Conservation (phyloP, 92 coral and sea anemone genomes). For the Actinernus sp. region DNA sequence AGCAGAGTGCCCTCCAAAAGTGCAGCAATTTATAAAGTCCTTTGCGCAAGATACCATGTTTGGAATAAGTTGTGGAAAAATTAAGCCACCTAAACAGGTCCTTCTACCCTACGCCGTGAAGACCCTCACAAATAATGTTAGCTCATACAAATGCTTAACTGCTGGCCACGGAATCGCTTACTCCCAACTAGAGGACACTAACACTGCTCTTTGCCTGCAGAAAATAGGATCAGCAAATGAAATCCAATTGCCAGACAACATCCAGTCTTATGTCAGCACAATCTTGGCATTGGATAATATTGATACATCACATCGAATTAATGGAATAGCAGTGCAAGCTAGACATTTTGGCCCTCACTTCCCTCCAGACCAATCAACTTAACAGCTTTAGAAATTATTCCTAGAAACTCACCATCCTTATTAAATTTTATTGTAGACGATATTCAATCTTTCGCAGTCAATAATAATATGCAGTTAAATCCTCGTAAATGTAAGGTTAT, state of each 20-base stretch:
- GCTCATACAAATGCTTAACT: conserved; percentile 17
- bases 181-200: conserved; percentile 40
- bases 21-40: conserved; percentile 22
- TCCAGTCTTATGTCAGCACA: conserved; percentile 18
- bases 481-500: too few relatives aligned
- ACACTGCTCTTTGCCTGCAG: conserved; percentile 29
- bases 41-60: conserved; percentile 47
- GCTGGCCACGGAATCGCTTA: conserved; percentile 59
- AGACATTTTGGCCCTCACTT: conserved; percentile 29
- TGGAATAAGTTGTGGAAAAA: conserved; percentile 21
- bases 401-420: too few relatives aligned
- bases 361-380: not conserved
- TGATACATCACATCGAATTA: conserved; percentile 48
- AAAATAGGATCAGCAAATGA: conserved; percentile 22
- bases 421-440: too few relatives aligned
- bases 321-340: conserved; percentile 51
- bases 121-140: conserved; percentile 36
- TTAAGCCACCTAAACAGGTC: conserved; percentile 41
- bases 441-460: too few relatives aligned
- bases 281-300: conserved; percentile 47
- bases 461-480: too few relatives aligned
- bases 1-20: conserved; percentile 6
- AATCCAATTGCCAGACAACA: conserved; percentile 31
- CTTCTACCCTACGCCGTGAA: conserved; percentile 42
- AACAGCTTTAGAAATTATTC: too few relatives aligned